A percentile compares a stretch with the other conserved stretches of the same genome.
These are phyloP conservation scores for Caenorhabditis sp. DNA, from an alignment of 2,888 invertebrate genomes.

Conservation along the genomic window DNA sequence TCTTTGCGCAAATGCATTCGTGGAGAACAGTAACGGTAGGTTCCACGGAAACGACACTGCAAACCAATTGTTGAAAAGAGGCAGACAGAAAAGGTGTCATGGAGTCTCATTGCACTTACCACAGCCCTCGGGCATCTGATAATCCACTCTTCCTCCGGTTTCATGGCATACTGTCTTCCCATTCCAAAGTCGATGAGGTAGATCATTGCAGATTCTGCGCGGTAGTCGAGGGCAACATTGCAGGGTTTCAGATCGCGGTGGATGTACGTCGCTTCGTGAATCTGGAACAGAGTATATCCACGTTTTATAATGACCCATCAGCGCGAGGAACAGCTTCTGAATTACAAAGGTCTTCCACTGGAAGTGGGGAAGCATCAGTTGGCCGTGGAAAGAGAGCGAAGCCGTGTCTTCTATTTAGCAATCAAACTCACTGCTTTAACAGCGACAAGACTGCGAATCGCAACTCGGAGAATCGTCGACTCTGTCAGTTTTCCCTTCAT, in stretches of 20 bases:
- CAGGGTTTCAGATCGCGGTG: slow-evolving; percentile 66
- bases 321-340: no score
- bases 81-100: no score
- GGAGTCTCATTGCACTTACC: no score
- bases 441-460: slow-evolving; percentile 51
- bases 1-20: slow-evolving; percentile 47
- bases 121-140: slow-evolving; percentile 47
- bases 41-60: slow-evolving; percentile 54
- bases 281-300: no score
- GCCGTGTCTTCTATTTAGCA: no score
- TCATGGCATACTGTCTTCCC: slow-evolving; percentile 44
- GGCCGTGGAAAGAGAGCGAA: no score
- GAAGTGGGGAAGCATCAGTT: no score
- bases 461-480: slow-evolving; percentile 60
- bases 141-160: slow-evolving; percentile 21
- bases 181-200: slow-evolving; percentile 64
- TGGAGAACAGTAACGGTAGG: slow-evolving; percentile 41
- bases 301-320: no score
- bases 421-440: slow-evolving; percentile 56
- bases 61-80: neutral
- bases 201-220: slow-evolving; percentile 37
- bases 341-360: no score
- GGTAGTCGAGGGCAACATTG: slow-evolving; percentile 56
- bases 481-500: slow-evolving; percentile 32
- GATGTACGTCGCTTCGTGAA: slow-evolving; percentile 60